phyloP scores from a whole-genome alignment of 1,140 invertebrate genomes.

The Acromyrmex charruanus region DNA sequence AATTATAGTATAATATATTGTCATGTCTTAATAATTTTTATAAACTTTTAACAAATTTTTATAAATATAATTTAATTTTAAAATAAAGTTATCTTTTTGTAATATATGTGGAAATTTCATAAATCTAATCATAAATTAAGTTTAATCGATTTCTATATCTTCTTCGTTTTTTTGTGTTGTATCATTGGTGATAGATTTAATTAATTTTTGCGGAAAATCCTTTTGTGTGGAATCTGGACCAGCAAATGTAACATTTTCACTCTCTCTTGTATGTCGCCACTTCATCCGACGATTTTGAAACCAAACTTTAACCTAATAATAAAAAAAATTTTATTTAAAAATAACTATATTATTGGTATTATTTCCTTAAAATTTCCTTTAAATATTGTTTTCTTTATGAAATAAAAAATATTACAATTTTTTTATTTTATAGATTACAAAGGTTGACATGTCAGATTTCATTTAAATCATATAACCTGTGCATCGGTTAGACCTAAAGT shows the following conservation, averaged over 20 bases:
- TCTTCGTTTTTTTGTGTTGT: conserved; percentile 78
- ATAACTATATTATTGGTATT: conserved; percentile 7
- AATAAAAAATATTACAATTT: conserved; percentile 13
- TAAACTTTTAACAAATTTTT: background rate
- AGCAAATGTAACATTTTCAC: conserved; percentile 78
- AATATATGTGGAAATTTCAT: conserved; percentile 41
- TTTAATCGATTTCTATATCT: conserved; percentile 83
- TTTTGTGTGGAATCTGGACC: conserved; percentile 71
- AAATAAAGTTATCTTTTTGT: background rate
- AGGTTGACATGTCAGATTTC: background rate
- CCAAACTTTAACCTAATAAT: conserved; percentile 94
- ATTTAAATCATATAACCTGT: conserved; percentile 87
- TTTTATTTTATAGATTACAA: background rate
- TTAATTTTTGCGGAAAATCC: conserved; percentile 74
- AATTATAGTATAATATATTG: background rate
- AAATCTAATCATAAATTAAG: conserved; percentile 75
- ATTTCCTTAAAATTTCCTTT: conserved; percentile 14
- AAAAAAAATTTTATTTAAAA: background rate
- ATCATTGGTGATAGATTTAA: conserved; percentile 72
- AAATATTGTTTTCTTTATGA: conserved; percentile 24
- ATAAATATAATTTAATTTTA: background rate
- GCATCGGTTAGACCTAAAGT: conserved; percentile 96
- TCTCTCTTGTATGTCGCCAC: conserved; percentile 94
- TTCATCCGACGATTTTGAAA: conserved; percentile 98
- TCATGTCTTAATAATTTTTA: background rate